phyloP scores from a whole-genome alignment of 2,113 vertebrate genomes.

The Daubentonia madagascariensis region DNA sequence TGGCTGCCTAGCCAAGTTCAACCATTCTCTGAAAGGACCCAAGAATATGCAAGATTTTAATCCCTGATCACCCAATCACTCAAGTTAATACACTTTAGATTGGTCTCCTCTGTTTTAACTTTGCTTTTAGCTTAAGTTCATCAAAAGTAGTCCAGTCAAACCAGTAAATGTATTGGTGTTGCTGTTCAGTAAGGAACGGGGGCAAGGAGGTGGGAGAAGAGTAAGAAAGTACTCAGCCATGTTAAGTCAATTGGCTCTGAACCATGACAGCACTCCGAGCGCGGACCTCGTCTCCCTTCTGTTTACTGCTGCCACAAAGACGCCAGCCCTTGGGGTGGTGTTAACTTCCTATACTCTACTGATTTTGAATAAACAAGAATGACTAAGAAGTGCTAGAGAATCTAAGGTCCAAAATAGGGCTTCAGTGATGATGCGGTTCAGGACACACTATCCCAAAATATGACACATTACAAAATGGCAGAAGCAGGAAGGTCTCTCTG shows the following conservation, averaged over 20 bases:
- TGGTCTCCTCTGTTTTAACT: neutral
- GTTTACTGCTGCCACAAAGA: neutral
- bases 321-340: too few relatives aligned
- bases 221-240: neutral
- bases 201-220: neutral
- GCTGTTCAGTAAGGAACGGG: neutral
- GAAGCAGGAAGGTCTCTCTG: neutral
- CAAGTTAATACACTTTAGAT: neutral
- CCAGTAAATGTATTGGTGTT: neutral
- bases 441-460: neutral
- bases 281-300: neutral
- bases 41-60: rapidly evolving
- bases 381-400: neutral
- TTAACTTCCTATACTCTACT: neutral
- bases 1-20: neutral
- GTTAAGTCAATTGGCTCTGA: neutral
- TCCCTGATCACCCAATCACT: neutral
- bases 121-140: neutral
- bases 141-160: neutral
- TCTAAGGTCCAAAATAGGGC: neutral
- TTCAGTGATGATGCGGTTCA: too few relatives aligned
- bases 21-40: neutral
- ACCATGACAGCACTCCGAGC: neutral
- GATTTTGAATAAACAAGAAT: neutral
- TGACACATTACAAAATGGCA: neutral